Percentiles rank a stretch among this genome's conserved stretches.
Conservation (phyloP, 2,113 vertebrate species). For the Aplodontia rufa region DNA sequence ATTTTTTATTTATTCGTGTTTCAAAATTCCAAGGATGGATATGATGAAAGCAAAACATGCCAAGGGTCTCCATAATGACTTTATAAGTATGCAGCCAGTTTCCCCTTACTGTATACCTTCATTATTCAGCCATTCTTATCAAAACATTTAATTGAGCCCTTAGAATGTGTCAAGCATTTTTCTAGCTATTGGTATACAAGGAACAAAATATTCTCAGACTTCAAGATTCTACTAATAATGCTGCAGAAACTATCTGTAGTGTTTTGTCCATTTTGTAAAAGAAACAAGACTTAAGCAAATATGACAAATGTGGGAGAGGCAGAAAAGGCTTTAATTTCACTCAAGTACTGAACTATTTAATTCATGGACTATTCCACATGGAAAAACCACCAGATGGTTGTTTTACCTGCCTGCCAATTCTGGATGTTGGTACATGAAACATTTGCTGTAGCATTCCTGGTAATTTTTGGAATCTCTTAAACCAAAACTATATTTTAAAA, state of each 20-base stretch:
- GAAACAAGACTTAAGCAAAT: background rate
- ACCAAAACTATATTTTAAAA: background rate
- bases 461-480: background rate
- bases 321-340: background rate
- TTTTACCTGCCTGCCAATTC: background rate
- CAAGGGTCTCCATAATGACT: background rate
- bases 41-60: background rate
- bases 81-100: background rate
- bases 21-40: background rate
- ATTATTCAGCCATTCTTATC: background rate
- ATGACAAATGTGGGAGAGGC: background rate
- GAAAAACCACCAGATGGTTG: background rate
- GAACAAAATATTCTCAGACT: background rate
- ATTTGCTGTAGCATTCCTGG: background rate
- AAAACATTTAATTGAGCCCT: background rate
- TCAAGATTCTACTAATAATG: background rate
- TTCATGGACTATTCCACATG: background rate
- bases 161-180: background rate
- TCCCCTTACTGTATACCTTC: background rate
- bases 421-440: background rate
- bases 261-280: background rate
- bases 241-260: background rate
- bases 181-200: background rate
- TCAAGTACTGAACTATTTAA: background rate
- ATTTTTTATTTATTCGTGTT: background rate